Conservation (phyloP, 2,797 vertebrate genomes). For the Pampus argenteus region DNA sequence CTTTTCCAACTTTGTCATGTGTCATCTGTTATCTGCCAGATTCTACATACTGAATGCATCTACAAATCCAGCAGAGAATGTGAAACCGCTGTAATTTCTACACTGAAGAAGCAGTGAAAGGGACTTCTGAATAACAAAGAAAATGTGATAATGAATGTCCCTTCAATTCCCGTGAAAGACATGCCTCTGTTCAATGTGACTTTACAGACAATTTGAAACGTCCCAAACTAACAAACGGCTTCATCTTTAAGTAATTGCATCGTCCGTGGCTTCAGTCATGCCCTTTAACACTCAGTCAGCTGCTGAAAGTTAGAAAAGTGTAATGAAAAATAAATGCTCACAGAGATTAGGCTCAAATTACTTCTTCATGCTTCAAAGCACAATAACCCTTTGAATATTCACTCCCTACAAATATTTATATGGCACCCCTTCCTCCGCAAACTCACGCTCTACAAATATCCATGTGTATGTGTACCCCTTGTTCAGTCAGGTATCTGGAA, state of each 20-base stretch:
- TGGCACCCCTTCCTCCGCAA: conserved; percentile 55
- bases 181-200: conserved; percentile 13
- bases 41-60: conserved; percentile 4
- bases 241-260: conserved; percentile 44
- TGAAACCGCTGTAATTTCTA: conserved; percentile 34
- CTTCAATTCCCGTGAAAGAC: conserved; percentile 16
- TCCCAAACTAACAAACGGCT: conserved; percentile 44
- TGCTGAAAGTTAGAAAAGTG: conserved; percentile 44
- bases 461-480: conserved; percentile 60
- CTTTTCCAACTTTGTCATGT: conserved; percentile 43
- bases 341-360: conserved; percentile 62
- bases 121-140: background rate
- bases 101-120: conserved; percentile 8
- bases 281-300: conserved; percentile 19
- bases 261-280: conserved; percentile 17
- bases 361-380: conserved; percentile 73
- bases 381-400: conserved; percentile 74
- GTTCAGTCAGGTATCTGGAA: conserved; percentile 69
- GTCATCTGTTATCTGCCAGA: conserved; percentile 4
- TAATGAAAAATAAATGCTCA: conserved; percentile 57
- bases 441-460: conserved; percentile 67
- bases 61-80: conserved; percentile 27
- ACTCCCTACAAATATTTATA: conserved; percentile 74
- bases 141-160: conserved; percentile 16
- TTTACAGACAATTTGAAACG: conserved; percentile 31